Base-by-base conservation (phyloP, 2,797 vertebrate species). In the Melanotaenia nigrans region DNA sequence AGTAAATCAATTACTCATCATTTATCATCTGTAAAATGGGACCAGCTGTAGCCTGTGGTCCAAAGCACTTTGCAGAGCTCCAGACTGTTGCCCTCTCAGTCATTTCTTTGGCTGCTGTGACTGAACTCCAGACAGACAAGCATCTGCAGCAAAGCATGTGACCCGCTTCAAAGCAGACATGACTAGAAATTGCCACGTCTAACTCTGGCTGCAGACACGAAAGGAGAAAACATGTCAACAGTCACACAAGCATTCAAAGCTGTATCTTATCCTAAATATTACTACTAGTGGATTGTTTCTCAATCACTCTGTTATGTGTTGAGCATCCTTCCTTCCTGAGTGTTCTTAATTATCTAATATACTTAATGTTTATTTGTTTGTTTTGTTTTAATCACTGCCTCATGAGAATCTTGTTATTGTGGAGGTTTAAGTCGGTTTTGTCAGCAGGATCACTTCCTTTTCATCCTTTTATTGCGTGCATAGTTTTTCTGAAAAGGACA, bases 101-200 rank as follows among this genome's bases (percentile, higher is more conserved):
- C 81, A 68, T 84, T 87, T 87, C 5, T 85, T 71, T 61, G 54
- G 66, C 63, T 36, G 55, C 62, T 56, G 71, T 60, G 70, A 64
- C 69, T 82, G 79, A 49, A 59, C 36, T 20, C 73, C 82, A 87
- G 85, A 84, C 87, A 87, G 84, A 84, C 76, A 5, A 74, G 86
- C 86, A 75, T 80, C 87, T 85, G 86, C 75, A 65, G 75, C 40
- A 22, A 61, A 81, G 69, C 90, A 91, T 88, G 87, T 92, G 91
- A 90, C 87, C 51, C 54, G 74, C 74, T 63, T 79, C 74, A 81
- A 66, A 73, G 80, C 82, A 73, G 79, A 85, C 77, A 75, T 87
- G 87, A 87, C 81, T 65, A 78, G 53, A 88, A 81, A 81, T 75
- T 69, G 80, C 79, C 83, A 77, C 36, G 65, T 81, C 82, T 66